These are phyloP conservation scores for Parazoanthus darwini DNA, from an alignment of 92 coral and sea anemone species.

Conservation along the genomic window DNA sequence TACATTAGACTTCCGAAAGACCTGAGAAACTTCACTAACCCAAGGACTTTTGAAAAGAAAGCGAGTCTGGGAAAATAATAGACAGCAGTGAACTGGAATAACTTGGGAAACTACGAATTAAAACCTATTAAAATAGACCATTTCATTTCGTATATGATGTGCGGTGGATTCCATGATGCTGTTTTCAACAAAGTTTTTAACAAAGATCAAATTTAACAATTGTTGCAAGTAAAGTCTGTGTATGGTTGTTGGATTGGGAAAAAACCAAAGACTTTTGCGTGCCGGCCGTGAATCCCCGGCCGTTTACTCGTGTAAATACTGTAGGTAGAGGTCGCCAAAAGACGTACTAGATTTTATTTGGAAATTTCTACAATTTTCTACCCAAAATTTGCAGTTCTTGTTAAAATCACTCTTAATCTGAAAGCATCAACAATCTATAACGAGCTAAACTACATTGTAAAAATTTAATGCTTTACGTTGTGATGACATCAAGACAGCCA, in stretches of 20 bases:
- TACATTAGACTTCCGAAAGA: neutral
- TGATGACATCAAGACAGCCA: slow-evolving; percentile 28
- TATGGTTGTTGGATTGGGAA: neutral
- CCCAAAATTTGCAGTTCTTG: neutral
- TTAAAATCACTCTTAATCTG: neutral
- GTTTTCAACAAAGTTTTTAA: neutral
- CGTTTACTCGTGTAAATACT: slow-evolving; percentile 10
- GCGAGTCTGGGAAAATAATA: neutral
- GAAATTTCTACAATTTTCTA: neutral
- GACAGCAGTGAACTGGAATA: neutral
- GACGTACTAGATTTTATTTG: neutral
- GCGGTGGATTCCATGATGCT: neutral
- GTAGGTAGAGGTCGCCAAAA: neutral
- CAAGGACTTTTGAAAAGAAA: no score
- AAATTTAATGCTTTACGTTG: slow-evolving; percentile 28
- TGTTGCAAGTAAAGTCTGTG: neutral
- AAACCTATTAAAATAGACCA: slow-evolving; percentile 23
- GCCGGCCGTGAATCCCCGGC: slow-evolving; percentile 6
- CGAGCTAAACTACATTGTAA: slow-evolving; percentile 36
- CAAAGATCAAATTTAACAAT: slow-evolving; percentile 5
- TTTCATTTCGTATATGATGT: neutral
- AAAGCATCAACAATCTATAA: slow-evolving; percentile 2
- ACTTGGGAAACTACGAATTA: neutral
- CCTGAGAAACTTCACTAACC: neutral
- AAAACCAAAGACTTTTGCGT: neutral